Evolutionary conservation across 2,797 vertebrate genomes (phyloP).

Genomic region (Sebastes trivittatus): DNA sequence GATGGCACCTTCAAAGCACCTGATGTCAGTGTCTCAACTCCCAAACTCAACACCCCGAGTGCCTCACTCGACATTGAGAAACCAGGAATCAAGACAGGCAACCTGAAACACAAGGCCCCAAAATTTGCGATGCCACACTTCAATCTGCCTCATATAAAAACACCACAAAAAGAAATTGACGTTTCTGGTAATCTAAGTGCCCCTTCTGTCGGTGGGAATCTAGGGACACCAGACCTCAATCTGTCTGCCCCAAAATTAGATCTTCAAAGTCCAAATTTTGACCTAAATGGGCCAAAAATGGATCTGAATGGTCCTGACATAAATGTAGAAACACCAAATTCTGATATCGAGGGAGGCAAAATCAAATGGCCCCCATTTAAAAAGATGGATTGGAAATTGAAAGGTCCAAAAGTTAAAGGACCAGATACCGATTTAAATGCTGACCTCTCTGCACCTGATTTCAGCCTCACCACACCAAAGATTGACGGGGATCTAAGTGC

Average conservation of each 20-base stretch:
- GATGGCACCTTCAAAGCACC: slow-evolving; percentile 59
- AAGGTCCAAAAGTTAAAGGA: slow-evolving; percentile 67
- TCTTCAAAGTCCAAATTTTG: slow-evolving; percentile 37
- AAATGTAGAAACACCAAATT: slow-evolving; percentile 46
- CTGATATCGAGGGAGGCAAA: slow-evolving; percentile 53
- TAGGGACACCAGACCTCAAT: slow-evolving; percentile 36
- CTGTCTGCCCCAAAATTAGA: slow-evolving; percentile 50
- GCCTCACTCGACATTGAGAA: slow-evolving; percentile 57
- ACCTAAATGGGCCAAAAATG: slow-evolving; percentile 50
- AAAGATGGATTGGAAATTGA: slow-evolving; percentile 25
- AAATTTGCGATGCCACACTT: slow-evolving; percentile 79
- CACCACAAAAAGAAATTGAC: slow-evolving; percentile 43
- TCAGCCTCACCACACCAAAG: slow-evolving; percentile 42
- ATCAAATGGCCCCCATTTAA: slow-evolving; percentile 64
- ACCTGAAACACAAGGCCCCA: slow-evolving; percentile 42
- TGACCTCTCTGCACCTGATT: slow-evolving; percentile 50
- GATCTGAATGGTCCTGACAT: slow-evolving; percentile 61
- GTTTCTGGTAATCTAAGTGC: slow-evolving; percentile 43
- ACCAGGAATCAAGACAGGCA: slow-evolving; percentile 55
- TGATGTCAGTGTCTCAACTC: slow-evolving; percentile 55
- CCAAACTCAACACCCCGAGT: slow-evolving; percentile 54
- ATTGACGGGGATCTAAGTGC: slow-evolving; percentile 28
- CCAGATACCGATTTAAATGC: slow-evolving; percentile 51
- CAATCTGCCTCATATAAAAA: slow-evolving; percentile 38
- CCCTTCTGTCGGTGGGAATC: slow-evolving; percentile 45